Evolutionary conservation across 2,797 vertebrate genomes (phyloP), one percentile per base, ranked within the genome.

Genomic region (Capromys pilorides): DNA sequence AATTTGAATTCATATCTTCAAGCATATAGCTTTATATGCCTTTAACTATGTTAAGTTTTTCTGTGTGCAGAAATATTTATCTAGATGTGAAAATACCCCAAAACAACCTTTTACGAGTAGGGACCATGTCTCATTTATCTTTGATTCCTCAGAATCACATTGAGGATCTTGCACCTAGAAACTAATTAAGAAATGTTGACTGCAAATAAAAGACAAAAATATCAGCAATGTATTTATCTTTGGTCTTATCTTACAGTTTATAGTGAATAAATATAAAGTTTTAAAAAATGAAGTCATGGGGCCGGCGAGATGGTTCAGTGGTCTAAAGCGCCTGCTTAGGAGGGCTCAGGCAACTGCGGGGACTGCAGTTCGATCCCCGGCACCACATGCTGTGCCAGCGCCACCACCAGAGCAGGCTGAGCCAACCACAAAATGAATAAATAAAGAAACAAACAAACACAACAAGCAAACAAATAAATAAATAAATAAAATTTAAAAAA

Each of bases 251-350:
- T 88, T 69, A 36, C 0, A 22, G 83, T 96, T 91, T 94, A 69
- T 95, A 78, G 78, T 82, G 86, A 91, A 95, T 88, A 45, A 51
- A 64, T 82, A 87, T 61, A 67, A 83, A 91, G 78, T 14, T 21
- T 49, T n/a, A 86, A 61, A 73, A 79, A 90, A 61, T 78, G 94
- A 93, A 82, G 88, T 4, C 18, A 21, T 18, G n/a, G n/a, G n/a
- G n/a, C n/a, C n/a, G n/a, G n/a, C n/a, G n/a, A n/a, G n/a, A n/a
- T n/a, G n/a, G n/a, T n/a, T n/a, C n/a, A n/a, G n/a, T n/a, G n/a
- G n/a, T n/a, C n/a, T n/a, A n/a, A n/a, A n/a, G n/a, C n/a, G n/a
- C n/a, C n/a, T n/a, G n/a, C n/a, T n/a, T n/a, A n/a, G n/a, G n/a
- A n/a, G n/a, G n/a, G n/a, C n/a, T n/a, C n/a, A n/a, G n/a, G n/a